Evolutionary conservation across 2,797 vertebrate genomes (phyloP).

Genomic region (Rhyacichthys aspro): DNA sequence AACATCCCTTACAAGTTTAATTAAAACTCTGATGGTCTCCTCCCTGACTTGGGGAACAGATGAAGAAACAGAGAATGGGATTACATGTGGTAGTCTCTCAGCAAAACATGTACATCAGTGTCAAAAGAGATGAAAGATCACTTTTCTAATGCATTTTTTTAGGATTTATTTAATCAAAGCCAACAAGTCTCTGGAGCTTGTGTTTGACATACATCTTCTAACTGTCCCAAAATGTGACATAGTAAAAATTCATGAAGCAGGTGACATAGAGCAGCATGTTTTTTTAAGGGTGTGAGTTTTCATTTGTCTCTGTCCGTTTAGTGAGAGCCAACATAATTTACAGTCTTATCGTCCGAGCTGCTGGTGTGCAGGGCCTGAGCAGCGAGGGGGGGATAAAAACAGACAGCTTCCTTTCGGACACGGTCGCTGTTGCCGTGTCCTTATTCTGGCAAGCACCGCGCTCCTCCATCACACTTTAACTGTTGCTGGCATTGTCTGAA

Average conservation of each 20-base stretch:
- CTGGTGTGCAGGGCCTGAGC: conserved; percentile 32
- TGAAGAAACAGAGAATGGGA: background rate
- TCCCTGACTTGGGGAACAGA: conserved; percentile 20
- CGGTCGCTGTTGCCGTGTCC: conserved; percentile 30
- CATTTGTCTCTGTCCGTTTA: conserved; percentile 11
- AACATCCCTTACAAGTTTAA: conserved; percentile 66
- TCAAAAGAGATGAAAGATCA: background rate
- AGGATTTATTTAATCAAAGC: too few relatives aligned
- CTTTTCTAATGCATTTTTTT: background rate
- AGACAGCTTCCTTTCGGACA: conserved; percentile 40
- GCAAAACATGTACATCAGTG: conserved; percentile 14
- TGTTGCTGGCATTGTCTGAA: conserved; percentile 52
- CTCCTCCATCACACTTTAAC: conserved; percentile 67
- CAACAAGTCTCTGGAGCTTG: too few relatives aligned
- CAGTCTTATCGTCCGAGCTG: conserved; percentile 31
- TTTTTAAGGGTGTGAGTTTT: conserved; percentile 9
- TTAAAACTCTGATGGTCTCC: conserved; percentile 52
- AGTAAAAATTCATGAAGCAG: background rate
- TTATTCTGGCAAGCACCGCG: conserved; percentile 48
- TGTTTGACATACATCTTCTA: background rate
- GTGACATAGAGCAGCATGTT: conserved; percentile 11
- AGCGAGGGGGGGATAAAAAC: conserved; percentile 50
- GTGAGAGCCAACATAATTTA: conserved; percentile 57
- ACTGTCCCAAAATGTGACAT: conserved; percentile 7
- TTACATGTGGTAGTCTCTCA: background rate